Conservation (phyloP, 2,797 vertebrate genomes). For the Amazona ochrocephala region DNA sequence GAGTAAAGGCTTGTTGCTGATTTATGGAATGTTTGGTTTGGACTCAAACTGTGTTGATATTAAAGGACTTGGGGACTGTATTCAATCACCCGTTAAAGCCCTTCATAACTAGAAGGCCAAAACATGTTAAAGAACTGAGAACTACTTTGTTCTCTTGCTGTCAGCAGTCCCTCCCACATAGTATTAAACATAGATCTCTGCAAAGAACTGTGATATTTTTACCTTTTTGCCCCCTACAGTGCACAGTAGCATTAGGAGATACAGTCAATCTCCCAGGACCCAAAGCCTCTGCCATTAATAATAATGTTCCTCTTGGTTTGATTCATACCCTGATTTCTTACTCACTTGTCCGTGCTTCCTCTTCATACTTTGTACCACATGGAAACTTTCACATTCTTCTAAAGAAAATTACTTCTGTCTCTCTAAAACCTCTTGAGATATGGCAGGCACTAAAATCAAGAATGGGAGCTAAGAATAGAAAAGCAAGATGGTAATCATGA, state of each 20-base stretch:
- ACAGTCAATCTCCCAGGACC: background rate
- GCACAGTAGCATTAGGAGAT: background rate
- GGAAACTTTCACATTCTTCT: conserved; percentile 14
- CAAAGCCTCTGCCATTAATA: background rate
- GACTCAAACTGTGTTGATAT: background rate
- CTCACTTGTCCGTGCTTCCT: background rate
- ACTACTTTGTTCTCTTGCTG: background rate
- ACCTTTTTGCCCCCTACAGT: background rate
- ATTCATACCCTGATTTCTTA: conserved; percentile 9
- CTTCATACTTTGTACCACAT: background rate
- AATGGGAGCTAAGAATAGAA: conserved; percentile 57
- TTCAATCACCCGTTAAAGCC: background rate
- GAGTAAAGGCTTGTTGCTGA: background rate
- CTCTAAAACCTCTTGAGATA: conserved; percentile 46
- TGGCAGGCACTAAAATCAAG: conserved; percentile 38
- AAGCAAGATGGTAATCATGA: conserved; percentile 44
- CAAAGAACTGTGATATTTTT: background rate
- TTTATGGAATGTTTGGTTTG: background rate
- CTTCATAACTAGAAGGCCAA: background rate
- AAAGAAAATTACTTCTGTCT: conserved; percentile 54
- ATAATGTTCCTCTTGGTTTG: background rate
- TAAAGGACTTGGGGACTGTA: background rate
- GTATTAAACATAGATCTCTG: background rate
- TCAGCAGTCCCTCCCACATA: background rate
- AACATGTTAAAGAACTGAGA: background rate